phyloP scores from a whole-genome alignment of 2,113 vertebrate genomes.

The Albula glossodonta region DNA sequence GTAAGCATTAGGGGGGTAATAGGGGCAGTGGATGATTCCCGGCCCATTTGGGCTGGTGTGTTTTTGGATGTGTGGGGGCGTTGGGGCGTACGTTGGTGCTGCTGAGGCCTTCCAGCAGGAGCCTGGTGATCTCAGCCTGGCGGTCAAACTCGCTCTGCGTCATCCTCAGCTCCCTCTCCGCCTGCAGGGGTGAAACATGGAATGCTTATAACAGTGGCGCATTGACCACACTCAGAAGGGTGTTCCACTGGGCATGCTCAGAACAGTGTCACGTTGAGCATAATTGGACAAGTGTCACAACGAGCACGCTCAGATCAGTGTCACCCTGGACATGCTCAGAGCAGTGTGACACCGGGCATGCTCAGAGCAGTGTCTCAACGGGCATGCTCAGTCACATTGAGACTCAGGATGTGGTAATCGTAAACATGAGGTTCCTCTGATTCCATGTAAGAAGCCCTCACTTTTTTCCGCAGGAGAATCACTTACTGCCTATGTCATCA shows the following conservation, averaged over 20 bases:
- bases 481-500: too few relatives aligned
- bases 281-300: neutral
- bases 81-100: slow-evolving; percentile 88
- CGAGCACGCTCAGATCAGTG: neutral
- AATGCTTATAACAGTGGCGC: neutral
- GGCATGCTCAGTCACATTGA: neutral
- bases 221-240: neutral
- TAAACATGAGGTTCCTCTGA: too few relatives aligned
- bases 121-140: slow-evolving; percentile 94
- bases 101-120: slow-evolving; percentile 93
- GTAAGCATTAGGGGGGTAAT: too few relatives aligned
- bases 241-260: neutral
- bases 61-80: neutral
- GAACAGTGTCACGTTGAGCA: neutral
- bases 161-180: slow-evolving; percentile 92
- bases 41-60: neutral
- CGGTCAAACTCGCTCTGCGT: slow-evolving; percentile 96
- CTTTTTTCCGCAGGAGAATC: too few relatives aligned
- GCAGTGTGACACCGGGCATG: neutral
- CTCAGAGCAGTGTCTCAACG: neutral
- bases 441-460: too few relatives aligned
- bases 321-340: neutral
- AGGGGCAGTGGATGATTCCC: too few relatives aligned
- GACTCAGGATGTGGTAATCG: too few relatives aligned
- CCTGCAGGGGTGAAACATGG: slow-evolving; percentile 59